phyloP scores from a whole-genome alignment of 1,140 invertebrate species.

The Bicyclus anynana region DNA sequence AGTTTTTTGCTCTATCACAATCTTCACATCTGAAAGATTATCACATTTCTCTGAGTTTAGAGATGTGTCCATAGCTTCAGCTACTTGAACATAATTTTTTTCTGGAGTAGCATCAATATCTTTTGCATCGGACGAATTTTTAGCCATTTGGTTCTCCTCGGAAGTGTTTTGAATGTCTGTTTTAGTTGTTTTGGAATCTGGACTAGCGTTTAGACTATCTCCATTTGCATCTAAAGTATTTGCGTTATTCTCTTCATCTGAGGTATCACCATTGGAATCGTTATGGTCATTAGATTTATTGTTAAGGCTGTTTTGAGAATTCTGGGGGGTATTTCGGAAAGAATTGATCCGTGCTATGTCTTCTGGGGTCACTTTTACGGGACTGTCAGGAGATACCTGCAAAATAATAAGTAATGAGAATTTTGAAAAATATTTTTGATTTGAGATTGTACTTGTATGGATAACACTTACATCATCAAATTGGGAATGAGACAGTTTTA shows the following conservation, averaged over 20 bases:
- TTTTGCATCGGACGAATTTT: too few species aligned
- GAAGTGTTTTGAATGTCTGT: too few species aligned
- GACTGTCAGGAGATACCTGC: constrained; percentile 18
- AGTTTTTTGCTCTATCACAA: constrained; percentile 85
- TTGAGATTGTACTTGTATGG: not conserved
- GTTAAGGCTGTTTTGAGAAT: not conserved
- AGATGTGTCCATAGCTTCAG: not conserved
- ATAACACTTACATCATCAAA: constrained; percentile 35
- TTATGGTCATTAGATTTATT: too few species aligned
- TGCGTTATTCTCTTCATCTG: too few species aligned
- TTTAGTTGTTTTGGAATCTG: too few species aligned
- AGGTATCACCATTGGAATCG: too few species aligned
- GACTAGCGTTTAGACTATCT: too few species aligned
- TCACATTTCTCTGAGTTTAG: not conserved
- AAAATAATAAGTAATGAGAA: not conserved
- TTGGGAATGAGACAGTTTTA: constrained; percentile 61
- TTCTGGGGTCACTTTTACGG: constrained; percentile 63
- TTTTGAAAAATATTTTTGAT: not conserved
- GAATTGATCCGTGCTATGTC: constrained; percentile 78
- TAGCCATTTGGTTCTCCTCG: too few species aligned
- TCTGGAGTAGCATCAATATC: too few species aligned
- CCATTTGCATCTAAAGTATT: too few species aligned
- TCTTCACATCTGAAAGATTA: constrained; percentile 37
- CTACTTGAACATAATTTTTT: not conserved
- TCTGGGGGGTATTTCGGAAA: constrained; percentile 43